phyloP scores from a whole-genome alignment of 1,140 invertebrate genomes.

The Lordiphosa stackelbergi region DNA sequence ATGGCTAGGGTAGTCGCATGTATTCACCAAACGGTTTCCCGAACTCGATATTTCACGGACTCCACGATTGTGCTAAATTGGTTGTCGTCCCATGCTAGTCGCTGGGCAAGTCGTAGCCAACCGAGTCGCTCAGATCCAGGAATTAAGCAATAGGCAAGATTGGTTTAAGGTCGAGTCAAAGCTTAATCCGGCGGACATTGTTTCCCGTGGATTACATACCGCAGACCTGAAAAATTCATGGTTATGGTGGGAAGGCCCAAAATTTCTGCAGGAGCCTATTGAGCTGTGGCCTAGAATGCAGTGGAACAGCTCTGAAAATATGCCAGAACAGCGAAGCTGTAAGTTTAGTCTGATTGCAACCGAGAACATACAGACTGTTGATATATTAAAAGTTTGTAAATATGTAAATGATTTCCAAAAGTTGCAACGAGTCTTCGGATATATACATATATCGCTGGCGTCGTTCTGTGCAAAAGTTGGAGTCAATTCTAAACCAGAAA shows the following conservation, averaged over 20 bases:
- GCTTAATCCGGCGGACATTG: constrained; percentile 10
- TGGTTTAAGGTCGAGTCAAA: constrained; percentile 14
- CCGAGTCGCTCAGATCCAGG: constrained; percentile 7
- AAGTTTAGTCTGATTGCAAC: constrained; percentile 8
- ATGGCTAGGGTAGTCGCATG: background rate
- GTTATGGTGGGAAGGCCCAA: constrained; percentile 17
- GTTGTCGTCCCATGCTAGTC: constrained; percentile 30
- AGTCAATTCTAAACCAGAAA: background rate
- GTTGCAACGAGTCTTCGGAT: constrained; percentile 11
- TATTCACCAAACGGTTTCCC: no score
- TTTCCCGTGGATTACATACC: constrained; percentile 2
- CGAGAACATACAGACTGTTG: background rate
- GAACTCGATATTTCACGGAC: constrained; percentile 24
- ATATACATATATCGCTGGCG: constrained; percentile 6
- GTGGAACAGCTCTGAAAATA: background rate
- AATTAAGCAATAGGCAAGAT: background rate
- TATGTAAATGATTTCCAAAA: constrained; percentile 3
- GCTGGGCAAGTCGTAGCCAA: constrained; percentile 54
- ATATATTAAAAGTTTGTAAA: constrained; percentile 2
- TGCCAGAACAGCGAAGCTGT: constrained; percentile 3
- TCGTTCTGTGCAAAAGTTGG: constrained; percentile 1
- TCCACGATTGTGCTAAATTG: constrained; percentile 48
- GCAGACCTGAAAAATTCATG: constrained; percentile 1
- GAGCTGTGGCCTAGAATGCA: constrained; percentile 6
- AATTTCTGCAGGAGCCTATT: background rate